Percentiles rank a stretch among this genome's conserved stretches.
These are phyloP conservation scores for Eleginops maclovinus DNA, from an alignment of 2,113 vertebrate species.

Conservation along the genomic window DNA sequence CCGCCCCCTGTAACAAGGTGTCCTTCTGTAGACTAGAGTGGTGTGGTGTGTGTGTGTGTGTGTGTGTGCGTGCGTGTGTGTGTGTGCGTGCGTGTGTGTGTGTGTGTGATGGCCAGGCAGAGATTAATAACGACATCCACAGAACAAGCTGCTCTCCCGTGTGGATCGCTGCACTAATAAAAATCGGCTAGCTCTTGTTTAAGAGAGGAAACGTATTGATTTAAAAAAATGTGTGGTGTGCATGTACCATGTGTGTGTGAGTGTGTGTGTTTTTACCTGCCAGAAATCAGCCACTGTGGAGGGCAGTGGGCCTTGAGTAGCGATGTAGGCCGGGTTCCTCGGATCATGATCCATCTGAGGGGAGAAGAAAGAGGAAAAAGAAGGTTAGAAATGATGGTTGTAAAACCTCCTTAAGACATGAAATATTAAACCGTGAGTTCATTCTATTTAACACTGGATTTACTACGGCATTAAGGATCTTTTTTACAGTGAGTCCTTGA, in stretches of 20 bases:
- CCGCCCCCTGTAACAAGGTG: slow-evolving; percentile 25
- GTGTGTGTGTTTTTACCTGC: slow-evolving; percentile 87
- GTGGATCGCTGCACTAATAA: slow-evolving; percentile 58
- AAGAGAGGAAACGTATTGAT: slow-evolving; percentile 56
- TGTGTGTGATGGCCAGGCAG: slow-evolving; percentile 33
- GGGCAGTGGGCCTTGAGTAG: slow-evolving; percentile 94
- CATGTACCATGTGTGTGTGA: not conserved
- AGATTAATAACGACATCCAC: slow-evolving; percentile 62
- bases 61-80: slow-evolving; percentile 24
- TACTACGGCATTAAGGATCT: not conserved
- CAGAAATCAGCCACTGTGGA: slow-evolving; percentile 97
- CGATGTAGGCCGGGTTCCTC: slow-evolving; percentile 93
- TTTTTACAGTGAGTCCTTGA: no score
- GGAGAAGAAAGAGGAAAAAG: not conserved
- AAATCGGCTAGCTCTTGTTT: slow-evolving; percentile 65
- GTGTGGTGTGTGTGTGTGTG: slow-evolving; percentile 27
- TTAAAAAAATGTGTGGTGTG: no score
- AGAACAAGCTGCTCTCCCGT: slow-evolving; percentile 46
- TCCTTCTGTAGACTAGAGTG: slow-evolving; percentile 4
- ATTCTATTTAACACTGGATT: not conserved
- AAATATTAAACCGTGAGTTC: not conserved
- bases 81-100: slow-evolving; percentile 7
- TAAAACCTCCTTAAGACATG: not conserved
- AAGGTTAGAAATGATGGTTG: not conserved
- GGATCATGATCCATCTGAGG: slow-evolving; percentile 97